These are phyloP conservation scores for Damaliscus lunatus DNA, from an alignment of 2,113 vertebrate species.

Conservation along the genomic window DNA sequence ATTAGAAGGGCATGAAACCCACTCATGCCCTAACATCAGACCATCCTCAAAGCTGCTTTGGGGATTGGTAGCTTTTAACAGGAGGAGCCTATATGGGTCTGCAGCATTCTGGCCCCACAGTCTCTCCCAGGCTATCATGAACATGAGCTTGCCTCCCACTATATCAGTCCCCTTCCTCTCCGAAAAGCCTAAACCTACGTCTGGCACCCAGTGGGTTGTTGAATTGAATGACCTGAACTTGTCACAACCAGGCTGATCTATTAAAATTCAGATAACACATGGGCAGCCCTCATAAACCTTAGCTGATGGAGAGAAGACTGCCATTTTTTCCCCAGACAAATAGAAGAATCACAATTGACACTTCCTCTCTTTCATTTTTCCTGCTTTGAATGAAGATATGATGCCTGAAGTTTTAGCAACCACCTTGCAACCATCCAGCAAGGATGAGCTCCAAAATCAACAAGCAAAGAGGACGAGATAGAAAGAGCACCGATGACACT, in stretches of 20 bases:
- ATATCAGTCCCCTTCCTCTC: background rate
- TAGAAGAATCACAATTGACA: background rate
- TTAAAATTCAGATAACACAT: background rate
- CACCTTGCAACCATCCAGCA: background rate
- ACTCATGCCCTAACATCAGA: too few species aligned
- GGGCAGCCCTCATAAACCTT: background rate
- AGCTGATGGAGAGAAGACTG: background rate
- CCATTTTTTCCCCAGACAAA: background rate
- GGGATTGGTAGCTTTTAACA: background rate
- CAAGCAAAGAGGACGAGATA: fast-evolving
- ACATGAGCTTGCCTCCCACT: background rate
- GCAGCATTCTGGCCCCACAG: background rate
- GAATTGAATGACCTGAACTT: background rate
- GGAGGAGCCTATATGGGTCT: background rate
- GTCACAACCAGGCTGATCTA: background rate
- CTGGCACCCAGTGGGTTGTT: background rate
- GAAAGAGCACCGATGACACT: background rate
- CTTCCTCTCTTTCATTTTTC: background rate
- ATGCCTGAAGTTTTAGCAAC: background rate
- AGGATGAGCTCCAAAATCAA: background rate
- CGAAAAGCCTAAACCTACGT: background rate
- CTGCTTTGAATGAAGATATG: background rate
- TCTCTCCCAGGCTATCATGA: background rate
- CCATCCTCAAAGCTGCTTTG: background rate
- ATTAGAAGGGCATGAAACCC: background rate